Evolutionary conservation across 2,797 vertebrate genomes (phyloP), one percentile per base, ranked within the genome.

Genomic region (Enteromius anoplus): DNA sequence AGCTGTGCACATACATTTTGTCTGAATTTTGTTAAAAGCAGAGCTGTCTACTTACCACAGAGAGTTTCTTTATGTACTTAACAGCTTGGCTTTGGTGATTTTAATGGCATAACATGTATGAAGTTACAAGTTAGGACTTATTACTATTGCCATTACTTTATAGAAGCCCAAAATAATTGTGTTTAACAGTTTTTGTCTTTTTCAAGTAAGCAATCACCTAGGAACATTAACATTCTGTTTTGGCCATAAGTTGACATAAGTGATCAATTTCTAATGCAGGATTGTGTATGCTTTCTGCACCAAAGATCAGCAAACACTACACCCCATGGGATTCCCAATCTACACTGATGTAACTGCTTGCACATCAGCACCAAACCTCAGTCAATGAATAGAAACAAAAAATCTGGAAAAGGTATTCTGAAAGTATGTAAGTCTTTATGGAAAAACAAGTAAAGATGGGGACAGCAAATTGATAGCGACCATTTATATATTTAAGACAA

Each of bases 1-100:
- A 91, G 90, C 89, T 89, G 81, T 85, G 86, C 34, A 89, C 65
- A 9, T 23, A 66, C 62, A 75, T 75, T 82, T 75, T 40, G 32
- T 49, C 70, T 7, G 80, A 75, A 26, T 55, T 75, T 29, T 75
- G 23, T 55, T 66, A 14, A 55, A 66, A 68, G 23, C 12, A 68
- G n/a, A 42, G 60, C n/a, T 40, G 23, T 73, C 55, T 65, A 21
- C 32, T 26, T 34, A 51, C 14, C 9, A 23, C 42, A 64, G 29
- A 66, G 58, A 14, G 37, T 23, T 71, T 71, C 4, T 80, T 26
- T 58, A 17, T n/a, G 23, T 80, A 32, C 37, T n/a, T 17, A 62
- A 21, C 40, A 17, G 37, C 32, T 45, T 80, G 23, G 11, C 69
- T 80, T 79, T 55, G n/a, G 15, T 45, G 5, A 72, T 45, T 80